Percentiles rank a stretch among this genome's conserved stretches.
Evolutionary conservation across 2,888 invertebrate species (phyloP).

Genomic region (Nomada ferruginata): DNA sequence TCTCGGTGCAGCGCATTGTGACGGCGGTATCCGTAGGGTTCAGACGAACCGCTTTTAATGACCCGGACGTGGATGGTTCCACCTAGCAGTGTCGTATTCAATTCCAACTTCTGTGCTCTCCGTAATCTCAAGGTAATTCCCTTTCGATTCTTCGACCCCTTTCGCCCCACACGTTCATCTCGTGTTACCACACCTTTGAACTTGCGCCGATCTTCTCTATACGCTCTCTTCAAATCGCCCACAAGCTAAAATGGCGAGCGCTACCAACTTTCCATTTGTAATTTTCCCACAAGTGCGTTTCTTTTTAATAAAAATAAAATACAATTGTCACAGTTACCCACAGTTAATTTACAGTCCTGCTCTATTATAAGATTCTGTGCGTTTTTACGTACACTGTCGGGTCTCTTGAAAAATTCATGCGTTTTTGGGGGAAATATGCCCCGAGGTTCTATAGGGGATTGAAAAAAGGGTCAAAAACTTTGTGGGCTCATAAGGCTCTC

Average conservation of each 20-base stretch:
- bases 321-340: too few species aligned
- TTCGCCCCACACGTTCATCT: constrained; percentile 52
- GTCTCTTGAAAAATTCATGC: too few species aligned
- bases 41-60: constrained; percentile 79
- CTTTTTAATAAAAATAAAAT: neutral
- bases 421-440: too few species aligned
- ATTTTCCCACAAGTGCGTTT: neutral
- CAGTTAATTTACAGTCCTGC: too few species aligned
- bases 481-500: too few species aligned
- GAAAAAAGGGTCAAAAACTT: too few species aligned
- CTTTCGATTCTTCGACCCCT: constrained; percentile 69
- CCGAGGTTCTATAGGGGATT: too few species aligned
- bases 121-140: constrained; percentile 73
- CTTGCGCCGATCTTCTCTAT: constrained; percentile 48
- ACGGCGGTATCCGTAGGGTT: constrained; percentile 56
- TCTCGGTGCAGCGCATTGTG: constrained; percentile 71
- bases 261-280: neutral
- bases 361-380: too few species aligned
- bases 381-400: too few species aligned
- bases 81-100: constrained; percentile 77
- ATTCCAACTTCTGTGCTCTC: constrained; percentile 69
- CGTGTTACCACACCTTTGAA: constrained; percentile 67
- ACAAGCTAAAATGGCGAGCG: neutral
- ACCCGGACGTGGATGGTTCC: constrained; percentile 79
- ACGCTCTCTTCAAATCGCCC: constrained; percentile 13